phyloP scores from a whole-genome alignment of 2,113 vertebrate genomes.

The Atherinomorus stipes region DNA sequence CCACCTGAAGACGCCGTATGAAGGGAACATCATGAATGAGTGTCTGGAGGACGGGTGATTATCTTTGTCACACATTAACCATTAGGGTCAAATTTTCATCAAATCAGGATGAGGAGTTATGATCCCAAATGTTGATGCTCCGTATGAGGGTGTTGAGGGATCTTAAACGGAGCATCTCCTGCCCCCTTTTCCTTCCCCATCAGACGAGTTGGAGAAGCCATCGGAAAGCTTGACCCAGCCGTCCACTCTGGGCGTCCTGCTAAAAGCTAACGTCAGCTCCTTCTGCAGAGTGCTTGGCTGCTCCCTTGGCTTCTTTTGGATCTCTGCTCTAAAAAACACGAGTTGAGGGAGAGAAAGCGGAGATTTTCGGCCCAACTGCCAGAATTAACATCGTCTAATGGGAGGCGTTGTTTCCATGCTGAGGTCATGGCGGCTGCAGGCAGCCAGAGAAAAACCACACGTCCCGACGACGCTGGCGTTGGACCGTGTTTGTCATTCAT shows the following conservation, averaged over 20 bases:
- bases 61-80: background rate
- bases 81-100: background rate
- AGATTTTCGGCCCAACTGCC: conserved; percentile 4
- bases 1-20: conserved; percentile 88
- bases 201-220: conserved; percentile 48
- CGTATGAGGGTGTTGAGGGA: conserved; percentile 20
- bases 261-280: conserved; percentile 56
- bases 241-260: conserved; percentile 20
- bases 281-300: conserved; percentile 31
- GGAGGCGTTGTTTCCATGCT: conserved; percentile 22
- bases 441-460: conserved; percentile 35
- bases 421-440: conserved; percentile 22
- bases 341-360: conserved; percentile 18
- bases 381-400: conserved; percentile 32
- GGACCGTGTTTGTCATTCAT: background rate
- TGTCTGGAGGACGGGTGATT: conserved; percentile 92
- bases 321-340: conserved; percentile 23
- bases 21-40: conserved; percentile 88
- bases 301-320: conserved; percentile 29
- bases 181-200: conserved; percentile 24
- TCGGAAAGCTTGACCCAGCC: conserved; percentile 69
- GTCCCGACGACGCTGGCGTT: background rate
- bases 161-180: background rate
- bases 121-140: background rate
- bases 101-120: conserved; percentile 1